These are phyloP conservation scores for Salvelinus fontinalis DNA, from an alignment of 2,113 vertebrate species.

Conservation along the genomic window DNA sequence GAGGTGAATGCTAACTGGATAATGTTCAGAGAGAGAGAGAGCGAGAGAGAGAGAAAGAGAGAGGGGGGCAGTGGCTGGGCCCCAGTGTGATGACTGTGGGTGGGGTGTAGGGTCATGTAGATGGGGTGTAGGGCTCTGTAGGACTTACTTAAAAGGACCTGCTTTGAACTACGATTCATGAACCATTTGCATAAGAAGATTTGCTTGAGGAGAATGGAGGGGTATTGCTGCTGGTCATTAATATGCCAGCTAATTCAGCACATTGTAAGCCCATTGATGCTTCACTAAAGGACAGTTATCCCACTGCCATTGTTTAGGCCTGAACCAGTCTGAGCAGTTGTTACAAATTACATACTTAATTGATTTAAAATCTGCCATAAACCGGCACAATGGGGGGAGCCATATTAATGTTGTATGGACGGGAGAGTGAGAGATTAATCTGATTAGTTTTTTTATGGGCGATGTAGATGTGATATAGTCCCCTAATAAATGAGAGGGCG, in stretches of 20 bases:
- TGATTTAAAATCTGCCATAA: constrained; percentile 85
- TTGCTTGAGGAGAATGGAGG: constrained; percentile 90
- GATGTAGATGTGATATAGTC: background rate
- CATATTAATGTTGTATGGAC: constrained; percentile 50
- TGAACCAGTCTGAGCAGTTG: constrained; percentile 96
- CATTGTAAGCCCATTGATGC: constrained; percentile 99
- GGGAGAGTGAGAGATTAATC: constrained; percentile 44
- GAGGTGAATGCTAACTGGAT: constrained; percentile 98
- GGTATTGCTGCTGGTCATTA: constrained; percentile 95
- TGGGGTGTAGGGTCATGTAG: constrained; percentile 77
- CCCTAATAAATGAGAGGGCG: constrained; percentile 6
- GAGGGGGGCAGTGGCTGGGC: constrained; percentile 85
- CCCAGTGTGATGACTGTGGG: constrained; percentile 70
- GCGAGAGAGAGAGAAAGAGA: constrained; percentile 82
- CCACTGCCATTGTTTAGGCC: constrained; percentile 91
- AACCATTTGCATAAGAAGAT: constrained; percentile 99
- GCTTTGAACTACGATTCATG: constrained; percentile 99
- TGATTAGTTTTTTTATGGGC: background rate
- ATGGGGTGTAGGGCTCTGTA: too few relatives aligned
- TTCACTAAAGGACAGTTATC: constrained; percentile 99
- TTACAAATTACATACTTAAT: constrained; percentile 97
- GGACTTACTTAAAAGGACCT: constrained; percentile 83
- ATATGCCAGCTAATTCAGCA: constrained; percentile 99
- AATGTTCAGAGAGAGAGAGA: constrained; percentile 90
- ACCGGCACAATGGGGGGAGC: constrained; percentile 68